Base-by-base conservation (phyloP, 2,888 invertebrate species). In the Leptopilina syphax region DNA sequence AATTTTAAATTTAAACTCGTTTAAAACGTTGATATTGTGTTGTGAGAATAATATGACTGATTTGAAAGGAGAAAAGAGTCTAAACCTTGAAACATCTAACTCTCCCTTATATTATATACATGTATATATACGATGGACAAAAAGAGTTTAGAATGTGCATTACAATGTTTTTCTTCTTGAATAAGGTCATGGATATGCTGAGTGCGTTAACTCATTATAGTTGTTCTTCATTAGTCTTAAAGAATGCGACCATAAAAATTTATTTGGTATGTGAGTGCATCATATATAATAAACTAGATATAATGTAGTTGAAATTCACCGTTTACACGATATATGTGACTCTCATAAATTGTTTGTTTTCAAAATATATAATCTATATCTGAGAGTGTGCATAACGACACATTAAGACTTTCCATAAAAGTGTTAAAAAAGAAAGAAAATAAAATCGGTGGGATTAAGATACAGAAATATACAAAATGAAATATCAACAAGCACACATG, bases 261-360 rank as follows among this genome's bases (percentile, higher is more conserved):
- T 81, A 82, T 80, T 78, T 82, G 83, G 83, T 82, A 87, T 86
- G 80, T 82, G 77, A 83, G 82, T 67, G 7, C 5, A 44, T 8
- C 7, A 27, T 44, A 44, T 44, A 50, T 50, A 85, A 86, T 86
- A 84, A 83, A 81, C 65, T 77, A 80, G 70, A 54, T 70, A 70
- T 3, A 27, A 67, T 67, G 27, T 83, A 83, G 82, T 85, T 82
- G 80, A 86, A 85, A 86, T 85, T 88, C 87, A 86, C 86, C 85
- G 84, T 86, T 85, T 77, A 50, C 12, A 18, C 65, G 57, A 66
- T 60, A 60, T 34, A 34, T 60, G 12, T 50, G 79, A 65, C 54
- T 70, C 54, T 50, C 50, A 24, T 50, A 5, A 70, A 70, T 70
- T 54, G 70, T 54, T 54, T 70, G 24, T 54, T 70, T 54, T 24